These are phyloP conservation scores for Solenodon paradoxus DNA, from an alignment of 2,113 vertebrate species.

Conservation along the genomic window DNA sequence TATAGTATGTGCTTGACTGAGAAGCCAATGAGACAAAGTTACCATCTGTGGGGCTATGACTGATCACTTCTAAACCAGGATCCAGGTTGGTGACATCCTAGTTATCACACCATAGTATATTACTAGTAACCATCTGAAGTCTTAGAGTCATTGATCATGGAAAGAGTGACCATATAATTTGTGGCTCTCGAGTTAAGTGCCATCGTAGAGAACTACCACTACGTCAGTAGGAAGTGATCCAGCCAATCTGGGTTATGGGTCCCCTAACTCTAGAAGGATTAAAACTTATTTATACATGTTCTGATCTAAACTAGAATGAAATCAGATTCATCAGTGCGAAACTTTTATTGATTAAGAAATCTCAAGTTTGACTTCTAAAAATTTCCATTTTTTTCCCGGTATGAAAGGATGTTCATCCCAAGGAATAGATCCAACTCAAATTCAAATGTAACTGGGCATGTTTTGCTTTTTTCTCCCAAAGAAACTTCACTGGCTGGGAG, in stretches of 20 bases:
- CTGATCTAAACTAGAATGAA: neutral
- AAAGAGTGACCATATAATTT: constrained; percentile 22
- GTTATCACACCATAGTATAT: neutral
- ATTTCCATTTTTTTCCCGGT: too few species aligned
- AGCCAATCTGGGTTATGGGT: neutral
- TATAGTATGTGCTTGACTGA: too few species aligned
- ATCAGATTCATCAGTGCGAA: neutral
- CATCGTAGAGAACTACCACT: too few species aligned
- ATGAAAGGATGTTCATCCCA: too few species aligned
- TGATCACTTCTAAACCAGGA: too few species aligned
- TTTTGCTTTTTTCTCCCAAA: neutral
- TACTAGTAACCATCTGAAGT: neutral
- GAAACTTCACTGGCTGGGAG: too few species aligned
- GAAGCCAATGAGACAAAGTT: too few species aligned
- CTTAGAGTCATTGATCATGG: neutral
- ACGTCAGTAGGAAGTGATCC: neutral
- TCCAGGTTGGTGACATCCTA: neutral
- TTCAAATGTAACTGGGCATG: neutral
- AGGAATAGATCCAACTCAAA: neutral
- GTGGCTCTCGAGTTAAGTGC: too few species aligned
- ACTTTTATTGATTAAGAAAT: neutral
- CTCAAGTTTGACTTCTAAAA: neutral
- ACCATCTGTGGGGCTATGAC: too few species aligned
- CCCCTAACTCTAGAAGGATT: neutral
- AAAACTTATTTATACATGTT: neutral